Percentiles rank a stretch among this genome's conserved stretches.
phyloP scores from a whole-genome alignment of 2,797 vertebrate genomes.

The Danio aesculapii region DNA sequence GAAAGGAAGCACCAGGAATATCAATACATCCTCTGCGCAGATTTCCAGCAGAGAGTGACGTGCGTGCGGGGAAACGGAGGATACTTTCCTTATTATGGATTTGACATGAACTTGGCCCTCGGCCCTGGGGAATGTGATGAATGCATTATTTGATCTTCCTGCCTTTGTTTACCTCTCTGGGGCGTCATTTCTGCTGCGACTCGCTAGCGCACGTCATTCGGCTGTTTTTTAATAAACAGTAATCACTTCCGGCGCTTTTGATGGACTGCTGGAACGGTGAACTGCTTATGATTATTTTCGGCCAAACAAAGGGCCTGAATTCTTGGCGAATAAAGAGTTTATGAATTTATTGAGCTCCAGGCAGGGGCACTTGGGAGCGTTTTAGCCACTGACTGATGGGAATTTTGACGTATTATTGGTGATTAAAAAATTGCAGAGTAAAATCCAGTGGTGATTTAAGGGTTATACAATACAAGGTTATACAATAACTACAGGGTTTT shows the following conservation, averaged over 20 bases:
- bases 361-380: conserved; percentile 74
- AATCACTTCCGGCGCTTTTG: conserved; percentile 77
- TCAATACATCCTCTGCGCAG: conserved; percentile 95
- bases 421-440: conserved; percentile 81
- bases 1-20: conserved; percentile 95
- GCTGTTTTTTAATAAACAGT: conserved; percentile 26
- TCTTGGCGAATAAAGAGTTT: conserved; percentile 75
- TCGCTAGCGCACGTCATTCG: conserved; percentile 82
- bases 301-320: conserved; percentile 63
- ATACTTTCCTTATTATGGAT: conserved; percentile 94
- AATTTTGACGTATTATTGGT: conserved; percentile 84
- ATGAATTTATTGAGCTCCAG: conserved; percentile 71
- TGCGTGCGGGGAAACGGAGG: conserved; percentile 88
- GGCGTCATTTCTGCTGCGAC: conserved; percentile 71
- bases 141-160: conserved; percentile 99
- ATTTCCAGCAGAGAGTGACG: conserved; percentile 94
- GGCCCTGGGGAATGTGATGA: conserved; percentile 91
- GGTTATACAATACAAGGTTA: no score
- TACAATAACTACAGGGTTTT: no score
- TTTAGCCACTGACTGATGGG: conserved; percentile 84
- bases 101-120: conserved; percentile 95
- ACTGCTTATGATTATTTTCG: conserved; percentile 74
- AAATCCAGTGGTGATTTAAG: no score
- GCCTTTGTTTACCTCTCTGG: conserved; percentile 95
- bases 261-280: conserved; percentile 89